Evolutionary conservation across 2,113 vertebrate genomes (phyloP).

Genomic region (Nothobranchius kuhntae): DNA sequence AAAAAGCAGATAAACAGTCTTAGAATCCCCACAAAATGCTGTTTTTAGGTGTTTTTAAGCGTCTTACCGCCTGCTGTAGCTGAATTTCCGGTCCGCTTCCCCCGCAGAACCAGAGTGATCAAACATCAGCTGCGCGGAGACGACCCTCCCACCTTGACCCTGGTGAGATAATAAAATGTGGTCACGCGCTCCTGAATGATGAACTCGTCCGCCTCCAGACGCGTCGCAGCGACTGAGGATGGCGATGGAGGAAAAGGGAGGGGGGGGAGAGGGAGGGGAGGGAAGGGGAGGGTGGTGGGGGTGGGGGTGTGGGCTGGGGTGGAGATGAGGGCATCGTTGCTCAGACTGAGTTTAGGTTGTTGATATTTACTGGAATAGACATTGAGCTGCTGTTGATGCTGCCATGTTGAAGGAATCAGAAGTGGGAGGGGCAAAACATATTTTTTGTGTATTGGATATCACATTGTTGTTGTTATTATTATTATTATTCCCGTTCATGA

Average conservation of each 20-base stretch:
- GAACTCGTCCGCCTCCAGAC: neutral
- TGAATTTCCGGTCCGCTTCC: neutral
- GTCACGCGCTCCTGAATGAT: neutral
- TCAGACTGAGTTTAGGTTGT: neutral
- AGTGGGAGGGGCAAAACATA: neutral
- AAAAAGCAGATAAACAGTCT: too few relatives aligned
- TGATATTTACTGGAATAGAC: neutral
- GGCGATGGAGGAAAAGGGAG: too few relatives aligned
- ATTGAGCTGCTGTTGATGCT: neutral
- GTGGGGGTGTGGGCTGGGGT: neutral
- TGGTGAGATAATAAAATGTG: neutral
- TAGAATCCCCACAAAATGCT: too few relatives aligned
- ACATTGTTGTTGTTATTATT: neutral
- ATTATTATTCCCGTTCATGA: too few relatives aligned
- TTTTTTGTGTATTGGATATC: neutral
- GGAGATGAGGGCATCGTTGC: neutral
- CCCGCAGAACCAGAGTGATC: neutral
- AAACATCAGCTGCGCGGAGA: neutral
- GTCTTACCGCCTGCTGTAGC: conserved; percentile 23
- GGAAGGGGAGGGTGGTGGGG: neutral
- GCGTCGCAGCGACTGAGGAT: too few relatives aligned
- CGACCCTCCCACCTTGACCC: conserved; percentile 17
- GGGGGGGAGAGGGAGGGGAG: neutral
- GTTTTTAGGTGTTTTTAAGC: too few relatives aligned
- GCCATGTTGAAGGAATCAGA: neutral